Percentiles rank a stretch among this genome's conserved stretches.
Evolutionary conservation across 2,797 vertebrate species (phyloP).

Genomic region (Harpagifer antarcticus): DNA sequence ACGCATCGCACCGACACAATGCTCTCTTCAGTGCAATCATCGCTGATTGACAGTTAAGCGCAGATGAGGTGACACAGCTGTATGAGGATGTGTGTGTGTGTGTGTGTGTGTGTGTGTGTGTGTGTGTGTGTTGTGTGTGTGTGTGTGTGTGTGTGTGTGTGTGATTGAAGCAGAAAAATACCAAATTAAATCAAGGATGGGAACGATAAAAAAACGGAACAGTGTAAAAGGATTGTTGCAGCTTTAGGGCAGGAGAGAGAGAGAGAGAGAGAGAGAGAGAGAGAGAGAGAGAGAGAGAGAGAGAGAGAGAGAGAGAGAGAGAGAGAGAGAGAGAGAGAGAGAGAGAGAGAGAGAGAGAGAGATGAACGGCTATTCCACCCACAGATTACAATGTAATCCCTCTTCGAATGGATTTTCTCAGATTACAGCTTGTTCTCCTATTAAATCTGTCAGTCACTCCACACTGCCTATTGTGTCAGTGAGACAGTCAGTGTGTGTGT

Average conservation of each 20-base stretch:
- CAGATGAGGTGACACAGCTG: slow-evolving; percentile 59
- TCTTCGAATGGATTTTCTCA: slow-evolving; percentile 76
- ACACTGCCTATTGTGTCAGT: slow-evolving; percentile 47
- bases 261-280: too few species aligned
- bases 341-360: slow-evolving; percentile 20
- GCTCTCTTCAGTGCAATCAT: slow-evolving; percentile 59
- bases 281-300: slow-evolving; percentile 19
- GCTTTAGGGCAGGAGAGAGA: slow-evolving; percentile 50
- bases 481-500: slow-evolving; percentile 22
- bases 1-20: slow-evolving; percentile 44
- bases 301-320: slow-evolving; percentile 39
- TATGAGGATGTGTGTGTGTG: slow-evolving; percentile 14
- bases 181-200: slow-evolving; percentile 61
- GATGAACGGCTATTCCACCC: slow-evolving; percentile 67
- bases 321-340: slow-evolving; percentile 22
- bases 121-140: slow-evolving; percentile 6
- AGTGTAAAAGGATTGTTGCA: slow-evolving; percentile 53
- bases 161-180: slow-evolving; percentile 39
- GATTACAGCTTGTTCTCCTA: slow-evolving; percentile 78
- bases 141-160: slow-evolving; percentile 8
- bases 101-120: slow-evolving; percentile 24
- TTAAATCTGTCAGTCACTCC: slow-evolving; percentile 77
- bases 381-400: slow-evolving; percentile 78
- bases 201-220: slow-evolving; percentile 24
- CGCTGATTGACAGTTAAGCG: slow-evolving; percentile 57